Percentiles rank a stretch among this genome's conserved stretches.
phyloP scores from a whole-genome alignment of 2,888 invertebrate genomes.

The Pachliopta kotzebuea region DNA sequence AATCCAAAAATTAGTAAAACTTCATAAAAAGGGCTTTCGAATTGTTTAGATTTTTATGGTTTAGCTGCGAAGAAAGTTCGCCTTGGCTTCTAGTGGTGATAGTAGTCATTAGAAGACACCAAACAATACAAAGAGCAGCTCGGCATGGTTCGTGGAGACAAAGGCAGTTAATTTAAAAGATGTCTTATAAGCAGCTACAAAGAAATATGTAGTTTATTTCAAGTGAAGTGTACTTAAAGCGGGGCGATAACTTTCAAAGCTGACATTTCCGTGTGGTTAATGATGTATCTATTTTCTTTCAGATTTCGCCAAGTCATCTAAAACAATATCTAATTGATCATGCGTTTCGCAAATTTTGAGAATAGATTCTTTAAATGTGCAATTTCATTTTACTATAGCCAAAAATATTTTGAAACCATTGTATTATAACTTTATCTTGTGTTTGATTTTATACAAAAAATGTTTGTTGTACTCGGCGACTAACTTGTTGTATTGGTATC shows the following conservation, averaged over 20 bases:
- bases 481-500: no score
- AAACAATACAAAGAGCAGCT: constrained; percentile 6
- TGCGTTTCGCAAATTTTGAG: no score
- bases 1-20: no score
- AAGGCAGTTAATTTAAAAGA: constrained; percentile 7
- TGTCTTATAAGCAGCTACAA: constrained; percentile 2
- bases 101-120: constrained; percentile 2
- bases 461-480: no score
- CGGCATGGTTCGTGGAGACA: not conserved
- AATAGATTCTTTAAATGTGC: no score
- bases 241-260: not conserved
- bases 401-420: no score
- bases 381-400: no score
- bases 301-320: no score
- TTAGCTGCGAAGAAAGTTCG: not conserved
- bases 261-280: not conserved
- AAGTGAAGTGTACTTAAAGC: constrained; percentile 1
- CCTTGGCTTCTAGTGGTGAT: not conserved
- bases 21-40: no score
- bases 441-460: no score
- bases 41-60: not conserved
- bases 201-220: constrained; percentile 1
- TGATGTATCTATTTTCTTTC: not conserved
- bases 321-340: no score
- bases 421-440: no score